phyloP scores from a whole-genome alignment of 2,888 invertebrate species.

The Rhaphigaster nebulosa region DNA sequence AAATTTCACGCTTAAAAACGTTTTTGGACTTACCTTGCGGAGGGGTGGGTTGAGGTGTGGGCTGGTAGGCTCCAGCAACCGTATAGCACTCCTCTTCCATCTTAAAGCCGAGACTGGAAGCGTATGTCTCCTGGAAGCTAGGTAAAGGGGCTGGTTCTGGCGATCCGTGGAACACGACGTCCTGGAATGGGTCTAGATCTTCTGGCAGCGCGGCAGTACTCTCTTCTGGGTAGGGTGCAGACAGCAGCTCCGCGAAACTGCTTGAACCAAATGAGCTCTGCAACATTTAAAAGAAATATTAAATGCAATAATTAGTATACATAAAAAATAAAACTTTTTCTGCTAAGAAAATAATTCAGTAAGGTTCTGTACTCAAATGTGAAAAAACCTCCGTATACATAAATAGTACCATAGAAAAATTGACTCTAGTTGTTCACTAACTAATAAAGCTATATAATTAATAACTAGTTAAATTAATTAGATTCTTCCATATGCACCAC shows the following conservation, averaged over 20 bases:
- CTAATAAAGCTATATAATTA: not conserved
- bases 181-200: constrained; percentile 80
- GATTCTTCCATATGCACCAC: not conserved
- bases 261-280: constrained; percentile 84
- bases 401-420: not conserved
- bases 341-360: not conserved
- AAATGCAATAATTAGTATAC: not conserved
- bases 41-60: constrained; percentile 69
- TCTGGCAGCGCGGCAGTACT: constrained; percentile 79
- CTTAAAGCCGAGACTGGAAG: constrained; percentile 79
- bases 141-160: constrained; percentile 78
- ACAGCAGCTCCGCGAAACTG: constrained; percentile 83
- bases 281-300: constrained; percentile 65
- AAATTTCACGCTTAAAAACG: no score
- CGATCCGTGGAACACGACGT: constrained; percentile 69
- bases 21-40: constrained; percentile 67
- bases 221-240: constrained; percentile 81
- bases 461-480: not conserved
- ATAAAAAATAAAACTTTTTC: not conserved
- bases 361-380: not conserved
- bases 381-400: no score
- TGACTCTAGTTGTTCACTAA: not conserved
- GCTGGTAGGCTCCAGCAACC: constrained; percentile 63
- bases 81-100: constrained; percentile 91
- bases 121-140: constrained; percentile 86